Evolutionary conservation across 2,113 vertebrate genomes (phyloP).

Genomic region (Hassar affinis): DNA sequence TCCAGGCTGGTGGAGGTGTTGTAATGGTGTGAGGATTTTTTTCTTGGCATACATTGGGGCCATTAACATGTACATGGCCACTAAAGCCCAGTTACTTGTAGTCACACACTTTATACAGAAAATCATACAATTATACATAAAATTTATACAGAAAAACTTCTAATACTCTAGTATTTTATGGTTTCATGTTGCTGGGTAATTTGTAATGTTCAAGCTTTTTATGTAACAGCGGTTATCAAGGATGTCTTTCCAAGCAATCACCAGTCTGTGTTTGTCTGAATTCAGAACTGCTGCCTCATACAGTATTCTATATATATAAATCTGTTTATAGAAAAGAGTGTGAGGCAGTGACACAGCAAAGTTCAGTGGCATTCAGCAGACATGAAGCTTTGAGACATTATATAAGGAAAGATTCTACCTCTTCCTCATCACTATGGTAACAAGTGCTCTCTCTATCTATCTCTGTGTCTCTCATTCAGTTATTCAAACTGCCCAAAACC

Average conservation of each 20-base stretch:
- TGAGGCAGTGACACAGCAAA: not conserved
- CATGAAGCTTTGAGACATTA: not conserved
- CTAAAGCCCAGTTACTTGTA: not conserved
- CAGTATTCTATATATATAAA: not conserved
- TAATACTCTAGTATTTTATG: not conserved
- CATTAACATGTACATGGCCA: not conserved
- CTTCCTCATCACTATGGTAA: slow-evolving; percentile 1
- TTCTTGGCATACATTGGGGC: not conserved
- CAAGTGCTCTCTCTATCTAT: not conserved
- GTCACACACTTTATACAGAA: not conserved
- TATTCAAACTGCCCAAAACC: not conserved
- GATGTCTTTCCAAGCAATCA: not conserved
- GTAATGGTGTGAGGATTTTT: too few species aligned
- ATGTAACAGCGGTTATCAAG: not conserved
- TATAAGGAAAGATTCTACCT: not conserved
- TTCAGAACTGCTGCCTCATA: not conserved
- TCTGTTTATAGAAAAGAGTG: not conserved
- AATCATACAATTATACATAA: too few species aligned
- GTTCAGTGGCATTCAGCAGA: not conserved
- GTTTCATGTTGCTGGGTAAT: not conserved
- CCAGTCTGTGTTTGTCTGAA: not conserved
- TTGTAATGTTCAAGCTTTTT: not conserved
- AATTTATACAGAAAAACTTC: not conserved
- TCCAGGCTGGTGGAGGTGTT: too few species aligned
- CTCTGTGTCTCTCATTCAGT: not conserved